Evolutionary conservation across 1,140 invertebrate genomes (phyloP).

Genomic region (Trachymyrmex cornetzi): DNA sequence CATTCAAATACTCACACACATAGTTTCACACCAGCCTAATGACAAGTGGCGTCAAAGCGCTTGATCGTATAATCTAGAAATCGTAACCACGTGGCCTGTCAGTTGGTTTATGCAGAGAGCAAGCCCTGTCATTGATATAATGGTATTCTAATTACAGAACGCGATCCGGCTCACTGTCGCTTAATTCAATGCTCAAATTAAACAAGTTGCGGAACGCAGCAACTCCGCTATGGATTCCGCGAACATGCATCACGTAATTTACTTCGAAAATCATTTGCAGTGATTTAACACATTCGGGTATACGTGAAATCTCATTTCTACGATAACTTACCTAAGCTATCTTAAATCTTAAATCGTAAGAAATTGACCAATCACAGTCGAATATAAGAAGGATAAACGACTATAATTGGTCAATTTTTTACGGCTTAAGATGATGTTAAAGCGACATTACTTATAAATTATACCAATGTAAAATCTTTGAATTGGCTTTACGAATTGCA

Average conservation of each 20-base stretch:
- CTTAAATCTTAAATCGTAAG: too few relatives aligned
- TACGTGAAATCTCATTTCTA: not conserved
- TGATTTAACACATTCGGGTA: not conserved
- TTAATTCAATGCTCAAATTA: slow-evolving; percentile 23
- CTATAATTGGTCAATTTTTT: too few relatives aligned
- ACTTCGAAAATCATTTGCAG: not conserved
- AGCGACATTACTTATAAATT: too few relatives aligned
- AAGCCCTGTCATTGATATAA: slow-evolving; percentile 33
- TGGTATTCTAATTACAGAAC: slow-evolving; percentile 32
- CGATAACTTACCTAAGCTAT: too few relatives aligned
- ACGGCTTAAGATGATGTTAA: too few relatives aligned
- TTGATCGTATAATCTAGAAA: slow-evolving; percentile 35
- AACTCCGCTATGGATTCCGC: not conserved
- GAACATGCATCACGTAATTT: not conserved
- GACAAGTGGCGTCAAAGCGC: slow-evolving; percentile 34
- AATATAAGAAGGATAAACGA: too few relatives aligned
- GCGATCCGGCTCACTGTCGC: not conserved
- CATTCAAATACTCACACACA: not conserved
- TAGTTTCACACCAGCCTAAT: slow-evolving; percentile 9
- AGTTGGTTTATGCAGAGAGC: slow-evolving; percentile 13
- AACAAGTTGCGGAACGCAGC: not conserved
- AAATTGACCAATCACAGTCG: too few relatives aligned
- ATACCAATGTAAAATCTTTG: too few relatives aligned
- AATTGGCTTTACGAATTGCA: too few relatives aligned
- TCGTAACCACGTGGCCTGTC: slow-evolving; percentile 30